These are phyloP conservation scores for Notolabrus celidotus DNA, from an alignment of 2,797 vertebrate species.

Conservation along the genomic window DNA sequence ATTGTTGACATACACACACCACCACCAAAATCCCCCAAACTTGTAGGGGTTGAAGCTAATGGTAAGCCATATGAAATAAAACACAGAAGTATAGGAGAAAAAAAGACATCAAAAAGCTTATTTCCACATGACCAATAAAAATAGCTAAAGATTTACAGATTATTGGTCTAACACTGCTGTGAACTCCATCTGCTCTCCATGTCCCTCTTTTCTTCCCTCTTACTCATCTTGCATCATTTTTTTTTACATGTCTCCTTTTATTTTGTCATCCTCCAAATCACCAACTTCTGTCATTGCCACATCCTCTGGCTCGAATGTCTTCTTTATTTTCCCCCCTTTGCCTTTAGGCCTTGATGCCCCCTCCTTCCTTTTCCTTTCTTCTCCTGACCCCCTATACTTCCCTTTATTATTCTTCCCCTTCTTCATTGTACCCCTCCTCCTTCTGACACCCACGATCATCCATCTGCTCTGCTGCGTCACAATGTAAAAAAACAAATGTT, in stretches of 20 bases:
- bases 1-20: too few species aligned
- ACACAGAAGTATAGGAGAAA: too few species aligned
- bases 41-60: neutral
- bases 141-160: constrained; percentile 5
- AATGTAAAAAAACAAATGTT: constrained; percentile 29
- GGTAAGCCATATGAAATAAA: neutral
- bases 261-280: neutral
- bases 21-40: too few species aligned
- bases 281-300: neutral
- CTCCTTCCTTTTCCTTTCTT: neutral
- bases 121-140: constrained; percentile 2
- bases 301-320: neutral
- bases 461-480: constrained; percentile 61
- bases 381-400: neutral
- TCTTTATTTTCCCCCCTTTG: neutral
- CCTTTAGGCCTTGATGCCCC: neutral
- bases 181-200: constrained; percentile 55
- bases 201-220: neutral
- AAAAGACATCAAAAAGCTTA: neutral
- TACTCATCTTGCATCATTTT: neutral
- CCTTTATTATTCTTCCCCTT: constrained; percentile 20
- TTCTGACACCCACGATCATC: constrained; percentile 34
- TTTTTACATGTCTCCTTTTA: neutral
- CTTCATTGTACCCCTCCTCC: constrained; percentile 37
- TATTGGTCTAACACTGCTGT: constrained; percentile 26